Evolutionary conservation across 2,888 invertebrate genomes (phyloP).

Genomic region (Tiliacea aurago): DNA sequence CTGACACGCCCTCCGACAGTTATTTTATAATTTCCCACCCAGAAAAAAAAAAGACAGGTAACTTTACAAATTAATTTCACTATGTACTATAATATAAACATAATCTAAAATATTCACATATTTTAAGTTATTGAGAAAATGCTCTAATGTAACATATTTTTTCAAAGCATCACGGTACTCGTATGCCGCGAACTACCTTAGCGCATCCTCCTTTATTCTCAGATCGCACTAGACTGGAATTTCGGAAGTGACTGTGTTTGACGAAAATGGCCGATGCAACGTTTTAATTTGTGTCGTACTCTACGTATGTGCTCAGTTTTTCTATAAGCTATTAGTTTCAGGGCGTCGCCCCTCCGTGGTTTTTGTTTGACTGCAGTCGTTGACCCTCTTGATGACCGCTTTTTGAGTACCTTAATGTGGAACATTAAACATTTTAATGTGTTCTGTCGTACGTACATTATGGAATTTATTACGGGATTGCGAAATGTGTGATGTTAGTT

Average conservation of each 20-base stretch:
- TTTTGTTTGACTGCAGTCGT: slow-evolving; percentile 37
- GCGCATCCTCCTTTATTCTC: too few species aligned
- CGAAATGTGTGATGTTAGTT: slow-evolving; percentile 46
- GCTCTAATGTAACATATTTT: too few species aligned
- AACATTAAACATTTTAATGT: slow-evolving; percentile 50
- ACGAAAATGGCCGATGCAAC: not conserved
- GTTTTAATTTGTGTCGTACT: not conserved
- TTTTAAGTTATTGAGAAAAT: too few species aligned
- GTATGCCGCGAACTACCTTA: too few species aligned
- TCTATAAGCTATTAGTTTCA: slow-evolving; percentile 19
- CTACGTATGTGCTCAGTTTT: slow-evolving; percentile 6
- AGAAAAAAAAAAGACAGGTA: too few species aligned
- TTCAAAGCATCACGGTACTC: too few species aligned
- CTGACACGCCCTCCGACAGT: too few species aligned
- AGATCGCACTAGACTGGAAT: not conserved
- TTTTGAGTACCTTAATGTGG: slow-evolving; percentile 38
- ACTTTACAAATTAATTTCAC: too few species aligned
- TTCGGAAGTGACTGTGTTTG: not conserved
- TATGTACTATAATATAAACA: too few species aligned
- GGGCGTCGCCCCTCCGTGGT: slow-evolving; percentile 23
- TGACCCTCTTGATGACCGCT: slow-evolving; percentile 46
- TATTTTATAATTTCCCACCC: too few species aligned
- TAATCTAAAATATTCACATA: too few species aligned
- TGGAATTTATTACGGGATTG: slow-evolving; percentile 42
- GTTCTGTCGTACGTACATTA: slow-evolving; percentile 25